A percentile compares a stretch with the other conserved stretches of the same genome.
Conservation (phyloP, 2,113 vertebrate genomes). For the Crypturellus undulatus region DNA sequence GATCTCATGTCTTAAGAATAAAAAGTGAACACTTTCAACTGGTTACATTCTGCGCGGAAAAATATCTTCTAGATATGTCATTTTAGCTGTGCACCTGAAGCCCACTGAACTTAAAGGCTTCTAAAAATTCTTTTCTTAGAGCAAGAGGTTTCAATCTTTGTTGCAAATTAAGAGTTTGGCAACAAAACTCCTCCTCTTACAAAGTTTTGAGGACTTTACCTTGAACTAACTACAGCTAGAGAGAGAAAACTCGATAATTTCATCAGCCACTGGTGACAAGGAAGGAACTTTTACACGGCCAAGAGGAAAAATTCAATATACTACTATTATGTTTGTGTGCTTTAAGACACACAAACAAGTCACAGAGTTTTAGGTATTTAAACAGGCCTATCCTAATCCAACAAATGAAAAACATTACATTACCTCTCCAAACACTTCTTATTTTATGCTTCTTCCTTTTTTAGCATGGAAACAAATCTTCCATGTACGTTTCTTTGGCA, state of each 20-base stretch:
- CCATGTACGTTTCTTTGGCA: too few relatives aligned
- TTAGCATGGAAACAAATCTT: too few relatives aligned
- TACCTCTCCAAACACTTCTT: background rate
- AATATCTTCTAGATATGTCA: background rate
- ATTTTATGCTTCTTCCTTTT: too few relatives aligned
- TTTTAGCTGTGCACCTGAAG: background rate
- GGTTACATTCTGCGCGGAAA: background rate
- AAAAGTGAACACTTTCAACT: background rate
- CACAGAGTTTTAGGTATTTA: too few relatives aligned
- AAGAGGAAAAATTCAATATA: background rate
- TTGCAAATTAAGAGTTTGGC: background rate
- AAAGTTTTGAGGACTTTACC: background rate
- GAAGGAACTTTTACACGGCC: background rate
- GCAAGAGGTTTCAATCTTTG: background rate
- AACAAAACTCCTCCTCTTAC: background rate
- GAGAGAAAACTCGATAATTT: background rate
- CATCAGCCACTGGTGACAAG: background rate
- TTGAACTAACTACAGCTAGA: background rate
- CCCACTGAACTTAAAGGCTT: background rate
- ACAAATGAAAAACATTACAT: background rate
- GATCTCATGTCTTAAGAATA: background rate
- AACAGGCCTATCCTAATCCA: background rate
- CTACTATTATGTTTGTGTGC: background rate
- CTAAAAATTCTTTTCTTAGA: background rate
- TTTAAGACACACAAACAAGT: too few relatives aligned